phyloP scores from a whole-genome alignment of 1,140 invertebrate species.

The Rhyzopertha dominica region DNA sequence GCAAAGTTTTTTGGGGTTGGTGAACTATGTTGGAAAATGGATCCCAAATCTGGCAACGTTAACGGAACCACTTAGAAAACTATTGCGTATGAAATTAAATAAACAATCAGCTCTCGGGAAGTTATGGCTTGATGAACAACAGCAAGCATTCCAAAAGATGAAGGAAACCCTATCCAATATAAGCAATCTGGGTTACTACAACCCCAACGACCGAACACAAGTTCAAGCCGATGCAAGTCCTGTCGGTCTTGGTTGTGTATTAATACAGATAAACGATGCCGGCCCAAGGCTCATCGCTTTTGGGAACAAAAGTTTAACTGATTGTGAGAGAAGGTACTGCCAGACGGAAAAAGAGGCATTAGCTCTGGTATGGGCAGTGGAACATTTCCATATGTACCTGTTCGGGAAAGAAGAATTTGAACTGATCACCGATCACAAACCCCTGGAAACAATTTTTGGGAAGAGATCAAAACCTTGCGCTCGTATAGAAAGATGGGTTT shows the following conservation, averaged over 20 bases:
- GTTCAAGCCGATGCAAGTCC: conserved; percentile 47
- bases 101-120: conserved; percentile 8
- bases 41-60: conserved; percentile 36
- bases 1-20: conserved; percentile 24
- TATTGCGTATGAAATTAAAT: conserved; percentile 21
- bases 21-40: conserved; percentile 28
- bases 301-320: conserved; percentile 40
- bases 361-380: conserved; percentile 35
- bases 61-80: conserved; percentile 28
- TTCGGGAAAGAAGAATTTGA: conserved; percentile 18
- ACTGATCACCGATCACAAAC: conserved; percentile 34
- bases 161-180: conserved; percentile 4
- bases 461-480: conserved; percentile 34
- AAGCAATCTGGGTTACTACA: conserved; percentile 48
- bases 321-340: conserved; percentile 43
- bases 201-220: conserved; percentile 31
- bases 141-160: conserved; percentile 5
- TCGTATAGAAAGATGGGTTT: conserved; percentile 40
- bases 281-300: conserved; percentile 36
- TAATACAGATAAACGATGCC: conserved; percentile 22
- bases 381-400: conserved; percentile 27
- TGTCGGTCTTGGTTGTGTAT: conserved; percentile 40
- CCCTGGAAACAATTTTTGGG: conserved; percentile 39
- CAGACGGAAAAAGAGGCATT: conserved; percentile 46
- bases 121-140: background rate